Evolutionary conservation across 2,888 invertebrate species (phyloP), one percentile per base, ranked within the genome.

Genomic region (Brenthis hecate): DNA sequence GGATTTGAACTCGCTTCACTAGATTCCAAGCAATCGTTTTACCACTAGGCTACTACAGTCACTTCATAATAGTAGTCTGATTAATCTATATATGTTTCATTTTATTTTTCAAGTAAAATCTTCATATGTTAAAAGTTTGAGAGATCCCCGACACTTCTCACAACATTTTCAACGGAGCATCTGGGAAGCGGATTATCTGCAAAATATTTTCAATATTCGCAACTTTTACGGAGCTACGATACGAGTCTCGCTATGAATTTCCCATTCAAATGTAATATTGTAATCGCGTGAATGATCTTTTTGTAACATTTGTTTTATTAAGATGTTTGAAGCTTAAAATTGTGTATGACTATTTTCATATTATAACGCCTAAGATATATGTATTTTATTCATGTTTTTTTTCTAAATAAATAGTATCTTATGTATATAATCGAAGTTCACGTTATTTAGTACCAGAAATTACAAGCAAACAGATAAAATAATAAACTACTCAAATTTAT

Each of bases 161-260:
- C 68, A 73, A 73, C 67, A 71, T 74, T 71, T 72, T 56, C 54
- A 58, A 2, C 11, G 36, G 56, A 63, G 54, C 65, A 65, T 64
- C 71, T 75, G 74, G 66, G 63, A 68, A 65, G 62, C 77, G 81
- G 79, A 81, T 85, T 79, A 82, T 82, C 83, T 80, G 80, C 77
- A 78, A 83, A 83, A 86, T 85, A 87, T 87, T 87, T 84, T 82
- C 85, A 85, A 87, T 86, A 87, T 85, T 81, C 80, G 80, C 80
- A 80, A 83, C 80, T 82, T 84, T 66, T 43, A 43, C 58, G 19
- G 57, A 66, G 63, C 62, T 50, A 14, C 62, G 48, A 32, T 5
- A 32, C 55, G 66, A 66, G 58, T 60, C 66, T 57, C 48, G 47
- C 64, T 48, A 58, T 65, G 57, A 47, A 53, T 60, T 58, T 58